Conservation (phyloP, 2,888 invertebrate genomes). For the Himalopsyche tibetana region DNA sequence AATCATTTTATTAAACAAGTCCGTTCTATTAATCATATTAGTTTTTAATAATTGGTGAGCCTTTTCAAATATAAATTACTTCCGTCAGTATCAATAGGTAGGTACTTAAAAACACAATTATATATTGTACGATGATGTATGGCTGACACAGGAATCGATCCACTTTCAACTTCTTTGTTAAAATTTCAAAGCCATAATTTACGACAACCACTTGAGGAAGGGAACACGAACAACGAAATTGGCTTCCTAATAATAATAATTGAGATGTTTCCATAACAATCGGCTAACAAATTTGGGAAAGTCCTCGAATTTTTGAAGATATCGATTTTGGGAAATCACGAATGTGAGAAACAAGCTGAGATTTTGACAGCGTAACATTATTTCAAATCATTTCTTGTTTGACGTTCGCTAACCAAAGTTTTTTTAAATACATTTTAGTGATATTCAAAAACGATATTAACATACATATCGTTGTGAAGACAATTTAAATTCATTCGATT, state of each 20-base stretch:
- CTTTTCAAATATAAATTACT: too few species aligned
- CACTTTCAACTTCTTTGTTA: not conserved
- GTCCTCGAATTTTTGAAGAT: conserved; percentile 26
- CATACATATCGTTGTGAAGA: not conserved
- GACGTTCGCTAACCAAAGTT: not conserved
- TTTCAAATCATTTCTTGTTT: not conserved
- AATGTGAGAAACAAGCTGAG: conserved; percentile 1
- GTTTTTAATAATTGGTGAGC: too few species aligned
- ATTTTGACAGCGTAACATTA: not conserved
- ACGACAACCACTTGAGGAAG: not conserved
- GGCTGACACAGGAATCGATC: not conserved
- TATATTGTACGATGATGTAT: too few species aligned
- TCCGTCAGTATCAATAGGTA: too few species aligned
- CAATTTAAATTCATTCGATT: too few species aligned
- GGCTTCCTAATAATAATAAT: conserved; percentile 16
- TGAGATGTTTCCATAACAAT: conserved; percentile 34
- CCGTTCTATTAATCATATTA: too few species aligned
- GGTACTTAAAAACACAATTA: too few species aligned
- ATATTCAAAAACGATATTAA: not conserved
- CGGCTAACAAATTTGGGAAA: conserved; percentile 22
- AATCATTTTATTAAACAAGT: too few species aligned
- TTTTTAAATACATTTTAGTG: not conserved
- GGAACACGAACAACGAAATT: not conserved
- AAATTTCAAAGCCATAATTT: not conserved
- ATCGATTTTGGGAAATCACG: not conserved